Evolutionary conservation across 2,797 vertebrate genomes (phyloP).

Genomic region (Corythornis leucogaster): DNA sequence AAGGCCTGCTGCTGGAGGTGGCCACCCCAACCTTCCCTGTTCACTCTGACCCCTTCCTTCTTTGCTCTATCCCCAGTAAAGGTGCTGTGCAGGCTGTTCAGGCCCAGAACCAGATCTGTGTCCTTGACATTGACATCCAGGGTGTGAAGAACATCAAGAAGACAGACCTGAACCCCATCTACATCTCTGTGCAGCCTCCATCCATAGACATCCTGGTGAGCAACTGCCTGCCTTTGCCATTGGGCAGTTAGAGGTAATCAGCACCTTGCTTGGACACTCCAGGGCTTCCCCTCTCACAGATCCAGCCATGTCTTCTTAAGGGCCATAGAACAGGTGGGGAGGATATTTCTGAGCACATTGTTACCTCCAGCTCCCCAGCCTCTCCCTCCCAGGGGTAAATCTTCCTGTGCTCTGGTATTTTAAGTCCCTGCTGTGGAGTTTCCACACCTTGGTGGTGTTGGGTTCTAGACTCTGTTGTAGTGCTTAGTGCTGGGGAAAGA

Average conservation of each 20-base stretch:
- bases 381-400: neutral
- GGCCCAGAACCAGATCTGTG: constrained; percentile 94
- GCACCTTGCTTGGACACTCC: neutral
- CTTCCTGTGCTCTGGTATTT: neutral
- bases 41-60: neutral
- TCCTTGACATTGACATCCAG: constrained; percentile 97
- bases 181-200: constrained; percentile 92
- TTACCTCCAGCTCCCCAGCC: neutral
- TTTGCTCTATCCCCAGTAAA: constrained; percentile 81
- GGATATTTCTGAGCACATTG: neutral
- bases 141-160: constrained; percentile 93
- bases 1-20: accelerated
- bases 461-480: neutral
- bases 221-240: constrained; percentile 35
- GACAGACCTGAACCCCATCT: constrained; percentile 91
- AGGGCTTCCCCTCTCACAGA: neutral
- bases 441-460: accelerated
- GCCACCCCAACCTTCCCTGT: accelerated
- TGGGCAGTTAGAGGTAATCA: constrained; percentile 52
- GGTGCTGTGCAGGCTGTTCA: constrained; percentile 90
- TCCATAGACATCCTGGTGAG: constrained; percentile 90
- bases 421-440: neutral
- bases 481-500: neutral
- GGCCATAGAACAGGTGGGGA: accelerated
- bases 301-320: accelerated